Conservation (phyloP, 2,113 vertebrate genomes). For the Zootoca vivipara region DNA sequence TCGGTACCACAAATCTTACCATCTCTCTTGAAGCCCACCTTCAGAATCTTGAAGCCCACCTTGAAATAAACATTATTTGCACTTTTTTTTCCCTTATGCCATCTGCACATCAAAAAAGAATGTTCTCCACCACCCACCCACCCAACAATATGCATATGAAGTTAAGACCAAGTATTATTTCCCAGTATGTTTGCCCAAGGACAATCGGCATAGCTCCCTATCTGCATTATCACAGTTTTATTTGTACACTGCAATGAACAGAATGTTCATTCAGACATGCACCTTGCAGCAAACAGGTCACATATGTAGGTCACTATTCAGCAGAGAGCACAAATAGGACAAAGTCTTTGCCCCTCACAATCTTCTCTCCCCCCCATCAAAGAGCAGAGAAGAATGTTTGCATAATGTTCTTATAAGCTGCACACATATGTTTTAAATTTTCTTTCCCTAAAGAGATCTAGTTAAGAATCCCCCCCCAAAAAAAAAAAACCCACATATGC, state of each 20-base stretch:
- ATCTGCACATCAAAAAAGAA: not conserved
- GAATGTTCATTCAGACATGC: not conserved
- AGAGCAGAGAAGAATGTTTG: not conserved
- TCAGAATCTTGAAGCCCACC: not conserved
- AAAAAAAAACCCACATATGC: constrained; percentile 52
- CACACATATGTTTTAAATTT: constrained; percentile 7
- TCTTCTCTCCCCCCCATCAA: not conserved
- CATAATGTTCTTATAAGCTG: not conserved
- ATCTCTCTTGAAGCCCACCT: not conserved
- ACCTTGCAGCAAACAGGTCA: not conserved
- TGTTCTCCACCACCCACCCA: no score
- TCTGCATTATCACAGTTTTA: not conserved
- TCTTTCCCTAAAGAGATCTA: constrained; percentile 51
- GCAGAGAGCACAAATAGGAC: not conserved
- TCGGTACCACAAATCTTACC: not conserved
- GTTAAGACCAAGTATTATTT: not conserved
- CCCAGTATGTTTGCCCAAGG: not conserved
- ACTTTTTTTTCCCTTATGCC: not conserved
- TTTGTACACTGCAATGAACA: not conserved
- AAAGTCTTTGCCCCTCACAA: not conserved
- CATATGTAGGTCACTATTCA: not conserved
- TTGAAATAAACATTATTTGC: not conserved
- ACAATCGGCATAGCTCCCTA: not conserved
- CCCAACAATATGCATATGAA: not conserved
- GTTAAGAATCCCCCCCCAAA: constrained; percentile 47